Conservation (phyloP, 2,888 invertebrate species). For the Scrobipalpa costella region DNA sequence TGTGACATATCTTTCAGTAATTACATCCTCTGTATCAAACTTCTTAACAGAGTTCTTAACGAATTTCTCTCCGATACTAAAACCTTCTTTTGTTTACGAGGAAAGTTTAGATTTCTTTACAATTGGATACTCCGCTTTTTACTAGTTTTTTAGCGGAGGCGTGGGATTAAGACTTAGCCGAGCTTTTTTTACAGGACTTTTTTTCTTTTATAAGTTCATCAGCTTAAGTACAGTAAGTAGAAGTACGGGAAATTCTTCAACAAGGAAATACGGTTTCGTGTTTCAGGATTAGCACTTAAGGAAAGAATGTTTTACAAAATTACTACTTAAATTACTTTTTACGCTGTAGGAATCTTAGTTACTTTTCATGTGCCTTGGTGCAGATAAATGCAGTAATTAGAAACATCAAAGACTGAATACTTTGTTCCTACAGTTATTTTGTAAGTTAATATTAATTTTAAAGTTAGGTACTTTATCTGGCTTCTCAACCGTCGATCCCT, state of each 20-base stretch:
- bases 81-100: slow-evolving; percentile 31
- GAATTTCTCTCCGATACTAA: slow-evolving; percentile 26
- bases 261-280: slow-evolving; percentile 2
- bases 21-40: not conserved
- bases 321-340: too few species aligned
- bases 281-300: not conserved
- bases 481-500: too few species aligned
- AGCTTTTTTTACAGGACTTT: slow-evolving; percentile 14
- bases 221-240: not conserved
- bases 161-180: slow-evolving; percentile 17
- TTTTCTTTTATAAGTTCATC: slow-evolving; percentile 11
- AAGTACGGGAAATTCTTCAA: not conserved
- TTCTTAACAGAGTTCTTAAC: slow-evolving; percentile 25
- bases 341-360: too few species aligned
- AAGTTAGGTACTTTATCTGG: too few species aligned
- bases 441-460: too few species aligned
- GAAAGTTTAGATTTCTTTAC: slow-evolving; percentile 30
- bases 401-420: too few species aligned
- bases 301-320: too few species aligned
- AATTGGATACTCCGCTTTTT: slow-evolving; percentile 30
- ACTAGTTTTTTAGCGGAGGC: slow-evolving; percentile 23
- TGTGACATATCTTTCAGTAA: not conserved
- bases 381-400: too few species aligned
- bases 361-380: too few species aligned
- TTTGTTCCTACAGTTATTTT: too few species aligned